Evolutionary conservation across 2,113 vertebrate species (phyloP).

Genomic region (Alaudala cheleensis): DNA sequence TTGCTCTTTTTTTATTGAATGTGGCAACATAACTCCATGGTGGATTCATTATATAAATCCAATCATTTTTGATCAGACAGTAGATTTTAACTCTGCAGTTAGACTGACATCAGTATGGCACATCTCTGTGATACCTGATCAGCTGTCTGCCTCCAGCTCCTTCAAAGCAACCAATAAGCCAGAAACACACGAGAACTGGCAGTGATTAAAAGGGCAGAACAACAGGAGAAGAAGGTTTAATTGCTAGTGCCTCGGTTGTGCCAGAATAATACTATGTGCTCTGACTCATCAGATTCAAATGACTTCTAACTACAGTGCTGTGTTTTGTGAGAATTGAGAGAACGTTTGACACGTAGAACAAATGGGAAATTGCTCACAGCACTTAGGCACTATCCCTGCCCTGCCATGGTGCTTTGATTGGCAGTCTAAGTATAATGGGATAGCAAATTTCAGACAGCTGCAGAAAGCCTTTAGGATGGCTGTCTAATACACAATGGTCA

Average conservation of each 20-base stretch:
- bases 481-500: neutral
- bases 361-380: neutral
- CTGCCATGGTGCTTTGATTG: neutral
- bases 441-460: neutral
- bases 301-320: neutral
- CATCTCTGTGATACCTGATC: neutral
- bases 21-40: neutral
- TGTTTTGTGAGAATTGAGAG: neutral
- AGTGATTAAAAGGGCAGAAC: constrained; percentile 13
- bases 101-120: neutral
- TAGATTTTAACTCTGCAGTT: neutral
- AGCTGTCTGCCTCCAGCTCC: neutral
- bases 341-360: neutral
- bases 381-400: neutral
- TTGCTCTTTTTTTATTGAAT: neutral
- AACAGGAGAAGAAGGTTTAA: constrained; percentile 29
- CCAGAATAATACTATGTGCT: neutral
- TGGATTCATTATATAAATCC: neutral
- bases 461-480: neutral
- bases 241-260: neutral
- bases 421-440: neutral
- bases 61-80: neutral
- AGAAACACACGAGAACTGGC: neutral
- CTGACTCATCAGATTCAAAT: constrained; percentile 40
- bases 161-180: neutral